Base-by-base conservation (phyloP, 1,140 invertebrate genomes). In the Pygmarrhopalites habei region DNA sequence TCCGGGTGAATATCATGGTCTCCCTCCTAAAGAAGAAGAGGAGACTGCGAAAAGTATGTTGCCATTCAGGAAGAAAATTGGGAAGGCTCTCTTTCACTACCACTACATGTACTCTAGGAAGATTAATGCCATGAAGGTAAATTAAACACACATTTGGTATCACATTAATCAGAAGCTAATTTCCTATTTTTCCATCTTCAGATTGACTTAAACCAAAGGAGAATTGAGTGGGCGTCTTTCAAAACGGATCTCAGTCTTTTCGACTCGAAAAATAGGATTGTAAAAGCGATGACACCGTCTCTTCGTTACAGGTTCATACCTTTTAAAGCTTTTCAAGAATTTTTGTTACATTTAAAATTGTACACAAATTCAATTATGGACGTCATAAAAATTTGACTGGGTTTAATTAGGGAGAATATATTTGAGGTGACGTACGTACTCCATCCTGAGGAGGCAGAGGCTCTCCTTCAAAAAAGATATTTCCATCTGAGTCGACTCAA, bases 401-500 rank as follows among this genome's bases (percentile, higher is more conserved):
- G 17, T 47, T 25, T 19, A 47, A 25, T 29, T 19, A 66, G 66
- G 32, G 21, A n/a, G 3, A 69, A 55, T 26, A 21, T 69, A 14
- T 64, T 65, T n/a, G 67, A 69, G 43, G n/a, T 25, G 3, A 62
- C 51, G 12, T 39, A 49, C 7, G 21, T 44, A 14, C 55, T 69
- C 1, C 60, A 41, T 32, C 23, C 58, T n/a, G 15, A 61, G 15
- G 30, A 62, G 29, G 67, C 67, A 3, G 44, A 69, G 17, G 52
- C 52, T n/a, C 46, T 69, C 2, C 26, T 66, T 15, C 17, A 53
- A n/a, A 41, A 56, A 19, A 47, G 58, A 25, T 65, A 52, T n/a
- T 69, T 61, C 35, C 60, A 65, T 7, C 58, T 66, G n/a, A 66
- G 58, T 32, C 29, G 44, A 32, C 61, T 69, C 23, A 49, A 46